These are phyloP conservation scores for Tapera naevia DNA, from an alignment of 2,797 vertebrate genomes.

Conservation along the genomic window DNA sequence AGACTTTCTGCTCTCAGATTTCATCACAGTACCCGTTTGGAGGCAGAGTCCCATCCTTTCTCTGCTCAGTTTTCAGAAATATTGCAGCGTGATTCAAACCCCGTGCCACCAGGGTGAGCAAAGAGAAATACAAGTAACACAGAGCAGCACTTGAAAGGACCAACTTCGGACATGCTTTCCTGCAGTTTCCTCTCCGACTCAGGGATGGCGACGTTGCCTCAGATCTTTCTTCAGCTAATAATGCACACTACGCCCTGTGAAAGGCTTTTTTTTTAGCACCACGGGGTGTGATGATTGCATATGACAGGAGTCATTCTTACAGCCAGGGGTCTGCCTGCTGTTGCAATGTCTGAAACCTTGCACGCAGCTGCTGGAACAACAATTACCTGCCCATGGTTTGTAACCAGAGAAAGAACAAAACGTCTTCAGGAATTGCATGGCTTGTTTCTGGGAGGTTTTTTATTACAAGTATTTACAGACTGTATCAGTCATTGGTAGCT, in stretches of 20 bases:
- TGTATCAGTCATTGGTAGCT: background rate
- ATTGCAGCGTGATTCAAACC: background rate
- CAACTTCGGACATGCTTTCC: rapidly evolving
- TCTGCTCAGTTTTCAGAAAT: background rate
- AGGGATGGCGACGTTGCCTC: background rate
- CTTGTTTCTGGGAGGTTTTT: constrained; percentile 14
- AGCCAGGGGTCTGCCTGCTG: background rate
- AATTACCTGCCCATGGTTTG: background rate
- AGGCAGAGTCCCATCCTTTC: background rate
- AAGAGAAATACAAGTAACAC: background rate
- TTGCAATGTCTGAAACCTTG: background rate
- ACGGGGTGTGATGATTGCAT: background rate
- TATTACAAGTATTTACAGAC: background rate
- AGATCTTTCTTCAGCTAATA: background rate
- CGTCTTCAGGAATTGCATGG: background rate
- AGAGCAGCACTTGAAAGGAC: background rate
- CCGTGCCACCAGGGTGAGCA: background rate
- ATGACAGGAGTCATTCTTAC: background rate
- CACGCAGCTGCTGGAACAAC: background rate
- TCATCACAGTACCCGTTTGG: background rate
- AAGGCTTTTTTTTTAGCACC: background rate
- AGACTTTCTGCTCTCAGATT: background rate
- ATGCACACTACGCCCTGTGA: background rate
- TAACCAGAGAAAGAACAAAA: constrained; percentile 28
- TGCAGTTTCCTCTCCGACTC: background rate